phyloP scores from a whole-genome alignment of 2,113 vertebrate species.

The Ceyx margarethae region DNA sequence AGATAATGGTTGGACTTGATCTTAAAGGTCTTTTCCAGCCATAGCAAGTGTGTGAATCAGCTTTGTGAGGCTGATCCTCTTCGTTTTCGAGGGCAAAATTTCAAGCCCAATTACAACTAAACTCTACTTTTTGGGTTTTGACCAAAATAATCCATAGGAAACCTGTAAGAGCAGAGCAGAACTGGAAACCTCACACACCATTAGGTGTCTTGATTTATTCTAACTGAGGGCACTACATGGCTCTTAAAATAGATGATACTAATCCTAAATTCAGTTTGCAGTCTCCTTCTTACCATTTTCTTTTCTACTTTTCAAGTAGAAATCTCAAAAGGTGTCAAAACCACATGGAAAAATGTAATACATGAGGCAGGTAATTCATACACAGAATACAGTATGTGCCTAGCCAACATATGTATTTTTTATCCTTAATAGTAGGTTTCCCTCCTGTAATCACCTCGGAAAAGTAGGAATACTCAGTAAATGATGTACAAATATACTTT shows the following conservation, averaged over 20 bases:
- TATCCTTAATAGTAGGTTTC: neutral
- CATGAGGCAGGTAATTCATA: neutral
- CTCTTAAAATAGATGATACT: neutral
- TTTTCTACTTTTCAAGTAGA: neutral
- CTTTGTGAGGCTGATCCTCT: neutral
- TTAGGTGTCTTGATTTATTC: neutral
- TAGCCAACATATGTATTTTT: neutral
- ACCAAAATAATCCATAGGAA: neutral
- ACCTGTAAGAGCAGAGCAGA: neutral
- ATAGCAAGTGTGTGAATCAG: neutral
- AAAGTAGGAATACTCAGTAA: neutral
- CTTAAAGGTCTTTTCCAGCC: too few species aligned
- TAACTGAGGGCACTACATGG: neutral
- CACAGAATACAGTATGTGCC: neutral
- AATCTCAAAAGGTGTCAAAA: neutral
- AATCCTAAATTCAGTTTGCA: neutral
- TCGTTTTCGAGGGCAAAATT: neutral
- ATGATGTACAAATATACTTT: neutral
- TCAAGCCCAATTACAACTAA: neutral
- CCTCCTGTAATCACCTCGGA: neutral
- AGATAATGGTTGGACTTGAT: too few species aligned
- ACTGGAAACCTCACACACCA: neutral
- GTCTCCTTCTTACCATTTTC: neutral
- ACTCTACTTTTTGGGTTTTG: neutral
- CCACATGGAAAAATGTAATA: rapidly evolving